These are phyloP conservation scores for Steinernema hermaphroditum DNA, from an alignment of 2,888 invertebrate species.

Conservation along the genomic window DNA sequence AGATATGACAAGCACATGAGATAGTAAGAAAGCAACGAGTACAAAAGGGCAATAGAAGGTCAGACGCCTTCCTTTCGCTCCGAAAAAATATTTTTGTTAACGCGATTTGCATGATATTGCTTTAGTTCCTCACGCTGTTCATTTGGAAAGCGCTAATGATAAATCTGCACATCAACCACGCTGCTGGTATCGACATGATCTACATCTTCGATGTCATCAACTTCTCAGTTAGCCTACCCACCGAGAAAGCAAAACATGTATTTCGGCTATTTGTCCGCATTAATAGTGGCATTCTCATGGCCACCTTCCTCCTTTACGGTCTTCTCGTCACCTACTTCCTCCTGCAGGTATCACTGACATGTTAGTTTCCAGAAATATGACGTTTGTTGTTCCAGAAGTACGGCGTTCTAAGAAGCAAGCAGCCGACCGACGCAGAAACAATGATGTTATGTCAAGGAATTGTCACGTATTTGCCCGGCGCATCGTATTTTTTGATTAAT, in stretches of 20 bases:
- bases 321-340: too few relatives aligned
- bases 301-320: too few relatives aligned
- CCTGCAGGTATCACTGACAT: neutral
- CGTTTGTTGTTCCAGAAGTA: neutral
- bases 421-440: neutral
- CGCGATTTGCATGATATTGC: neutral
- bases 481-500: neutral
- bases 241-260: neutral
- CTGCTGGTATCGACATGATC: neutral
- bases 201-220: constrained; percentile 7
- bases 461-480: neutral
- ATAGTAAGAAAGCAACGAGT: too few relatives aligned
- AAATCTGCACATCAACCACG: constrained; percentile 1
- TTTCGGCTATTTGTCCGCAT: too few relatives aligned
- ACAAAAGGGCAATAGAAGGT: too few relatives aligned
- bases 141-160: constrained; percentile 17
- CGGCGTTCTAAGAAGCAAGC: neutral
- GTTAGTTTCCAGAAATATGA: neutral
- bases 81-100: neutral
- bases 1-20: too few relatives aligned
- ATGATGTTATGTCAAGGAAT: neutral
- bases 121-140: constrained; percentile 12
- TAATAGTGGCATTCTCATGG: too few relatives aligned
- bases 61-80: too few relatives aligned
- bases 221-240: neutral